Base-by-base conservation (phyloP, 2,113 vertebrate genomes). In the Psophia crepitans region DNA sequence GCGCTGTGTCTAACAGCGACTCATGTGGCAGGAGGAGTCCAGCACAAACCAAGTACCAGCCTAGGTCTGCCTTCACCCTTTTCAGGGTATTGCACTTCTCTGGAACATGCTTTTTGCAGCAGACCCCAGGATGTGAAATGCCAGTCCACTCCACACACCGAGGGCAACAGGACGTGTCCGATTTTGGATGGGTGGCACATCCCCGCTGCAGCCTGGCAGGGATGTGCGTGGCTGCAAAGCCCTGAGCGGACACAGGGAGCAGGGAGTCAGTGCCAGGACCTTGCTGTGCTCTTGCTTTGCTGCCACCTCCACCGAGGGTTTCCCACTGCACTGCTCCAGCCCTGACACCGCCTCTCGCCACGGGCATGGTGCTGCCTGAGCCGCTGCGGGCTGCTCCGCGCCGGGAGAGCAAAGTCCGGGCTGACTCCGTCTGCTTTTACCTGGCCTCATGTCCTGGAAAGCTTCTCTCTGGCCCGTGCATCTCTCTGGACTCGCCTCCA, bases 371-470 rank as follows among this genome's bases (percentile, higher is more conserved):
- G 51, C 66, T 63, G 26, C 48, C 17, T 7, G 28, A 30, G 35
- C 46, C 3, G 6, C 35, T 41, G 56, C 8, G 1, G 12, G 56
- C 46, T 46, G 56, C 54, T n/a, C 54, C 1, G 1, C 0, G 7
- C 71, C 0, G 0, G 37, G 46, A 65, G 22, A 64, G 53, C n/a
- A 10, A 35, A 87, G 16, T 1, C 85, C 46, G 65, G 12, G 11
- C 70, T 80, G 63, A 8, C 9, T 49, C 61, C 2, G 1, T 30
- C 87, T 86, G 46, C 57, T 6, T 63, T 64, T 46, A 46, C 64
- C 58, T 71, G 89, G 46, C 48, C 37, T 54, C 3, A 0, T 17
- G 27, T 48, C 54, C 70, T 4, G 5, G 51, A 66, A 53, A 70
- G 23, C 48, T 75, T 10, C 54, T 60, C 56, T 56, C 68, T 81